These are phyloP conservation scores for Propithecus deckenii DNA, from an alignment of 2,797 vertebrate species.

Conservation along the genomic window DNA sequence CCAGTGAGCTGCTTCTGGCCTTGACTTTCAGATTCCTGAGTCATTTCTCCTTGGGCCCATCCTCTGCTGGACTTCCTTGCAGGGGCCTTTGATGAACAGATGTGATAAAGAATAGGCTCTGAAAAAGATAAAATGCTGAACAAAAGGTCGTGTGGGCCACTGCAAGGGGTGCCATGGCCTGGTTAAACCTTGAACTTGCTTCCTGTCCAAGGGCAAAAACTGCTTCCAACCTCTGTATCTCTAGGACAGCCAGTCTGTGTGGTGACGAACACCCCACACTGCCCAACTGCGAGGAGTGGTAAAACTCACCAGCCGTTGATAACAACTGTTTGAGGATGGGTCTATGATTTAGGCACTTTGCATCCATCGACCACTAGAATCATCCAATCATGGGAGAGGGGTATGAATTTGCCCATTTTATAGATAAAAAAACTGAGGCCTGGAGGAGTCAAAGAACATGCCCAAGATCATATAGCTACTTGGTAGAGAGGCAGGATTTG, in stretches of 20 bases:
- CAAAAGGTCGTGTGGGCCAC: not conserved
- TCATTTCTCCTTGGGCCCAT: slow-evolving; percentile 55
- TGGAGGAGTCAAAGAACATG: rapidly evolving
- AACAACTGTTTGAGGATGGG: not conserved
- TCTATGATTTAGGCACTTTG: rapidly evolving
- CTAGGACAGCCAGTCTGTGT: not conserved
- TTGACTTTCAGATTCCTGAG: slow-evolving; percentile 53
- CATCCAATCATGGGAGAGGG: not conserved
- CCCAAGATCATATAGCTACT: not conserved
- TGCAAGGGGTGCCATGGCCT: not conserved
- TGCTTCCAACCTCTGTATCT: not conserved
- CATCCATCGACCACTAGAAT: not conserved
- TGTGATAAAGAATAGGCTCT: slow-evolving; percentile 52
- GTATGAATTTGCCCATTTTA: not conserved
- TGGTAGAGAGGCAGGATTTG: not conserved
- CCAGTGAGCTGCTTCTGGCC: slow-evolving; percentile 28
- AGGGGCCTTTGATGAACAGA: slow-evolving; percentile 51
- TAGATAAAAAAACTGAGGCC: not conserved
- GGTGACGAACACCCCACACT: not conserved
- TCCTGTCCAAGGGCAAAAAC: not conserved
- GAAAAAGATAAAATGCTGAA: slow-evolving; percentile 58
- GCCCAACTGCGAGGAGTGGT: too few species aligned
- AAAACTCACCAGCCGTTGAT: not conserved
- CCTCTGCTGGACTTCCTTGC: not conserved
- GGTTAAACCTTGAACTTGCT: slow-evolving; percentile 3